Base-by-base conservation (phyloP, 2,888 invertebrate species). In the Thyatira batis region DNA sequence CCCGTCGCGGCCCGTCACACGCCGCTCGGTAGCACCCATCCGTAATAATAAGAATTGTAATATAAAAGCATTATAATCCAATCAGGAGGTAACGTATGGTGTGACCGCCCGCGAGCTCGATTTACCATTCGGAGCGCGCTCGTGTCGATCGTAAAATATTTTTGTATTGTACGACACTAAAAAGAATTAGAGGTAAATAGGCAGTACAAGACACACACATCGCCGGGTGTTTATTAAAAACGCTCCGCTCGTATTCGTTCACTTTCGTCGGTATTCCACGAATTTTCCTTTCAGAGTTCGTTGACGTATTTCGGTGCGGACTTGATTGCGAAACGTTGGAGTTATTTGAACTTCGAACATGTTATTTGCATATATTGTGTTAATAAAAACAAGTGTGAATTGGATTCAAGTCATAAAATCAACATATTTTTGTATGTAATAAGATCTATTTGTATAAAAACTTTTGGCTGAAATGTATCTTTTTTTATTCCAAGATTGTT, bases 41-140 rank as follows among this genome's bases (percentile, higher is more conserved):
- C 79, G 84, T 82, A 84, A 85, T 88, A 86, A 87, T 91, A 89
- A 88, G 87, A 91, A 90, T 82, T 78, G 88, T 90, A 89, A 89
- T 92, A 86, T 89, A 88, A 89, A 86, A 85, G 84, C 80, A 91
- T 92, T 90, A 91, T 91, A 91, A 90, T 90, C 92, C 91, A 92
- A 92, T 92, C 89, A 91, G 81, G 80, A 78, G 74, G 78, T 78
- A 83, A 80, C 78, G 71, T 76, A 82, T 82, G 80, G 85, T 84
- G 83, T 84, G 90, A 83, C 89, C 92, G 89, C 88, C 89, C 88
- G 86, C 76, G 78, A 77, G 79, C 72, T 61, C 75, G 69, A 73
- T 81, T 90, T 85, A 86, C 85, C 78, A 92, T 92, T 88, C 92
- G 75, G 69, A 62, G 69, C 87, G 85, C 85, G 79, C 63, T 58